These are phyloP conservation scores for Drosophila prostipennis DNA, from an alignment of 2,888 invertebrate genomes.

Conservation along the genomic window DNA sequence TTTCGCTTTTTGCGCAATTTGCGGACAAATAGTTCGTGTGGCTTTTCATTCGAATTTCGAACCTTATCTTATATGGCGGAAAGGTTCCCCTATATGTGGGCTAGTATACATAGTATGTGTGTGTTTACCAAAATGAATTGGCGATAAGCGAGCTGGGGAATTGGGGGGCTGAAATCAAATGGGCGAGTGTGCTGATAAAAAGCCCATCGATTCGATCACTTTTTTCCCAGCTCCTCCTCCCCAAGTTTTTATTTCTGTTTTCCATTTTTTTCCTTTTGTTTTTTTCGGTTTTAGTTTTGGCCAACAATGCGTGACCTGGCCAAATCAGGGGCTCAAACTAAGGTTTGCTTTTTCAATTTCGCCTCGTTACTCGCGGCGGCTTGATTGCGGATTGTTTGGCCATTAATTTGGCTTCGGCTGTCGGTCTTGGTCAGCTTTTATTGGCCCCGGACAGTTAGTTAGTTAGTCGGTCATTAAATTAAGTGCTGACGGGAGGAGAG, in stretches of 20 bases:
- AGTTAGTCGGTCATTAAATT: conserved; percentile 57
- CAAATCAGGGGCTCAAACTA: conserved; percentile 49
- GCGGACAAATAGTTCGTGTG: conserved; percentile 6
- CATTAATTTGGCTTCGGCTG: conserved; percentile 44
- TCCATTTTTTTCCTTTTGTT: neutral
- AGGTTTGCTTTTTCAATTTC: conserved; percentile 42
- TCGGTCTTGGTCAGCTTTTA: conserved; percentile 25
- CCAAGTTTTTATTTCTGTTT: neutral
- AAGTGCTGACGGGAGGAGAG: conserved; percentile 55
- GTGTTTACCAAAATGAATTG: conserved; percentile 59
- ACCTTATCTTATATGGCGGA: conserved; percentile 22
- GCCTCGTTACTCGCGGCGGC: conserved; percentile 33
- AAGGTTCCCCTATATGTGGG: neutral
- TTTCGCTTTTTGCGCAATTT: conserved; percentile 19
- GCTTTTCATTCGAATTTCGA: conserved; percentile 22
- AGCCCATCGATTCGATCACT: conserved; percentile 43
- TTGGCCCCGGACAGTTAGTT: conserved; percentile 13
- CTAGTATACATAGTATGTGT: conserved; percentile 11
- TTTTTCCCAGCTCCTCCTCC: neutral
- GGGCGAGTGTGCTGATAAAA: conserved; percentile 33
- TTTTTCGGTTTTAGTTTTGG: neutral
- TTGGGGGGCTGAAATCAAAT: conserved; percentile 8
- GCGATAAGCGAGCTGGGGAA: conserved; percentile 54
- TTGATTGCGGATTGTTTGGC: conserved; percentile 44
- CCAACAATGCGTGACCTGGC: conserved; percentile 62